phyloP scores from a whole-genome alignment of 2,113 vertebrate genomes.

The Corvus cornix region DNA sequence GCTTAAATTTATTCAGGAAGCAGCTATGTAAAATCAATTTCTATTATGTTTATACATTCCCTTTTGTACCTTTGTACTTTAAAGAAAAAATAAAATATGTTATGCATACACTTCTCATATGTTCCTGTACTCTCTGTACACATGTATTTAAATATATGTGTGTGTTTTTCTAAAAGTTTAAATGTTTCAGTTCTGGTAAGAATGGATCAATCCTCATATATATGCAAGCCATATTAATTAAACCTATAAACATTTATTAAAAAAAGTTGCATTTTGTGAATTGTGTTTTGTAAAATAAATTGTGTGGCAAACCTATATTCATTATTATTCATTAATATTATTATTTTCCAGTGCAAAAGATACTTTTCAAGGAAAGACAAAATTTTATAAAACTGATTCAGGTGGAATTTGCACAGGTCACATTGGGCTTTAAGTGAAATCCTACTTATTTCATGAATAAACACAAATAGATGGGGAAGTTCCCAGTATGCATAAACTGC shows the following conservation, averaged over 20 bases:
- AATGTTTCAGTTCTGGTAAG: background rate
- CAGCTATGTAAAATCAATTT: background rate
- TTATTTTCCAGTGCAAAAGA: background rate
- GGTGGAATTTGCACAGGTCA: background rate
- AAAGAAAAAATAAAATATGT: background rate
- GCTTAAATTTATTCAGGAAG: background rate
- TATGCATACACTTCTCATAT: background rate
- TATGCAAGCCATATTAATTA: background rate
- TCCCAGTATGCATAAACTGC: slow-evolving; percentile 67
- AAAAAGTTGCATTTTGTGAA: background rate
- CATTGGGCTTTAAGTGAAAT: background rate
- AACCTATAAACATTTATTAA: background rate
- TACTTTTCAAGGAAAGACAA: background rate
- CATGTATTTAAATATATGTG: accelerated
- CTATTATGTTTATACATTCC: background rate
- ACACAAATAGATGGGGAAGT: background rate
- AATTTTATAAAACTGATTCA: background rate
- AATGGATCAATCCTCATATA: background rate
- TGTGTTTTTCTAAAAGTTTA: background rate
- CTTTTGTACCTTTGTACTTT: background rate
- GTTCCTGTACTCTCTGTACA: background rate
- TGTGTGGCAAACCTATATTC: background rate
- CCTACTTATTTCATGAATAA: background rate
- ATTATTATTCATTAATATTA: background rate
- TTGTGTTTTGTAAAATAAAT: background rate